Base-by-base conservation (phyloP, 2,797 vertebrate genomes). In the Hyperoplus immaculatus region DNA sequence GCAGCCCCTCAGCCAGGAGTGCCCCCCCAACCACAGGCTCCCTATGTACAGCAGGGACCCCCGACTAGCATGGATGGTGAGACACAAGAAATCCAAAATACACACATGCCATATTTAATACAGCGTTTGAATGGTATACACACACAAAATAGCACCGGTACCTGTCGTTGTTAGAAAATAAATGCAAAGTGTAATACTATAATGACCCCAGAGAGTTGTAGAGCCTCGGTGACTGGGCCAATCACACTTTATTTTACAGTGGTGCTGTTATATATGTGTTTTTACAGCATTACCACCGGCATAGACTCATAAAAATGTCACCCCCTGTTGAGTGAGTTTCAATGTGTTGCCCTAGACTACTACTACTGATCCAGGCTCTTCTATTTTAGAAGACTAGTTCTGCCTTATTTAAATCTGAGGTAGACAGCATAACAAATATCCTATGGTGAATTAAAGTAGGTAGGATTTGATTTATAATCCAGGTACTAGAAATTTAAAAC, bases 61-160 rank as follows among this genome's bases (percentile, higher is more conserved):
- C 89, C 96, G 56, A 95, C 96, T 78, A 94, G 97, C 93, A 96
- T 97, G 92, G 98, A 99, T 94, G 97, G 98, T 99, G 82, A 95
- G 94, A 70, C 60, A 57, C 21, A 16, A 29, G 6, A 61, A 54
- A 76, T 12, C 38, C 42, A 6, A 10, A 49, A 55, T 64, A 42
- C 16, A 50, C 43, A 49, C 13, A 38, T 36, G 6, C 12, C 4
- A 16, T 36, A 29, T 70, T 58, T 46, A 47, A 62, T 18, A 61
- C 39, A 43, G 57, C 21, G 42, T 47, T 29, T 29, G 45, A 50
- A 2, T 38, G 43, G 36, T 55, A 49, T 42, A 73, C 36, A 78
- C 49, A 61, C 59, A 69, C 56, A 62, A 8, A n/a, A 9, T 2
- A 50, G 36, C 66, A 71, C 29, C 0, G 68, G 43, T 51, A 78